These are phyloP conservation scores for Corvus cornix DNA, from an alignment of 2,113 vertebrate genomes.

Conservation along the genomic window DNA sequence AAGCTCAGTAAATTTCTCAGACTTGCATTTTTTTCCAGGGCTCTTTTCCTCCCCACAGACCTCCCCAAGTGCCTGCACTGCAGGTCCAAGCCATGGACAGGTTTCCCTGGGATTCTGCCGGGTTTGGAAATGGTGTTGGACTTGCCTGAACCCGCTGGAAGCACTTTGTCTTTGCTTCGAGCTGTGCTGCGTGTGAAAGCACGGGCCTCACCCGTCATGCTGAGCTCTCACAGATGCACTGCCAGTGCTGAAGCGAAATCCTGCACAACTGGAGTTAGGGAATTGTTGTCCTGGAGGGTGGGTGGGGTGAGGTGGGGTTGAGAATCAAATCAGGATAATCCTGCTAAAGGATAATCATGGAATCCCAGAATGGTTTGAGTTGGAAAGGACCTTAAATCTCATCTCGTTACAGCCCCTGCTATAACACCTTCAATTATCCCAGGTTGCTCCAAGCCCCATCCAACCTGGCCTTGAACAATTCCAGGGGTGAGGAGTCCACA, in stretches of 20 bases:
- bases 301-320: neutral
- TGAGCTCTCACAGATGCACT: neutral
- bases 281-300: neutral
- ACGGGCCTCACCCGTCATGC: fast-evolving
- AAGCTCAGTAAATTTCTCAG: conserved; percentile 10
- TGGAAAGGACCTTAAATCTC: neutral
- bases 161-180: neutral
- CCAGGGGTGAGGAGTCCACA: neutral
- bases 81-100: neutral
- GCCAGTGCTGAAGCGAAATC: neutral
- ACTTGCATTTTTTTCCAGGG: neutral
- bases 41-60: neutral
- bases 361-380: neutral
- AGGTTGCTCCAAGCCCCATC: neutral
- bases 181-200: neutral
- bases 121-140: neutral
- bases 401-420: neutral
- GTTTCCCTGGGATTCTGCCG: neutral
- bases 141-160: neutral
- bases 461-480: neutral
- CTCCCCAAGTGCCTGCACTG: neutral
- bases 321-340: neutral
- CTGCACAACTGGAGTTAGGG: neutral
- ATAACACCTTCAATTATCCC: neutral
- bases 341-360: neutral